Percentiles rank a stretch among this genome's conserved stretches.
Conservation (phyloP, 2,888 invertebrate species). For the Marronus borbonicus region DNA sequence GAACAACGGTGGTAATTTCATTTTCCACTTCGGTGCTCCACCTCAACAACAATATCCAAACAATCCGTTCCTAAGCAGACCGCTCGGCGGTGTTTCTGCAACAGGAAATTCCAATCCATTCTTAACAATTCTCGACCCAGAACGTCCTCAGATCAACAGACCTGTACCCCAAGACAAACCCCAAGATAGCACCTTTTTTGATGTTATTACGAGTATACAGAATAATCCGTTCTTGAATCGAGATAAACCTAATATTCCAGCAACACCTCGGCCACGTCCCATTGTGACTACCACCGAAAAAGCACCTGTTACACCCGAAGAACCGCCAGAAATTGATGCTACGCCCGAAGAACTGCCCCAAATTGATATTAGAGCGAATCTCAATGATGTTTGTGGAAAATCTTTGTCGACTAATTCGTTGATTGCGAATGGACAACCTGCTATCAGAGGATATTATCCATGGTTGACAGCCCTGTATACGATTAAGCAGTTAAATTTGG, state of each 20-base stretch:
- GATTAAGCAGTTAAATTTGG: conserved; percentile 63
- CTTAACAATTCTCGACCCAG: neutral
- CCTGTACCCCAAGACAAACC: neutral
- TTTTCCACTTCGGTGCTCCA: conserved; percentile 41
- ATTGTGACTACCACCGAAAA: conserved; percentile 14
- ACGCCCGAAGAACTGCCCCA: conserved; percentile 10
- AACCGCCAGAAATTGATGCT: conserved; percentile 24
- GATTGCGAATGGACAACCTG: conserved; percentile 63
- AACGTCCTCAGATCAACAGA: neutral
- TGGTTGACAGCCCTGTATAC: conserved; percentile 68
- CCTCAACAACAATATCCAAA: conserved; percentile 34
- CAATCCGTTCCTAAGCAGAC: conserved; percentile 33
- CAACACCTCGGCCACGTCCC: conserved; percentile 15
- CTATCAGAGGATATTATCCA: conserved; percentile 65
- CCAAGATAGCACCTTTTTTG: neutral
- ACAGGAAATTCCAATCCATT: conserved; percentile 21
- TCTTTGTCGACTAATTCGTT: conserved; percentile 63
- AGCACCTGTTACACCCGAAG: neutral
- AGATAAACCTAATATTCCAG: conserved; percentile 6
- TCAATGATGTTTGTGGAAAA: conserved; percentile 60
- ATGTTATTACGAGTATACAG: neutral
- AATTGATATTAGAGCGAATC: conserved; percentile 17
- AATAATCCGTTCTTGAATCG: conserved; percentile 8
- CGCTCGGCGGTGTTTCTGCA: neutral
- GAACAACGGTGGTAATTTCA: conserved; percentile 23